These are phyloP conservation scores for Phasianus colchicus DNA, from an alignment of 2,113 vertebrate species.

Conservation along the genomic window DNA sequence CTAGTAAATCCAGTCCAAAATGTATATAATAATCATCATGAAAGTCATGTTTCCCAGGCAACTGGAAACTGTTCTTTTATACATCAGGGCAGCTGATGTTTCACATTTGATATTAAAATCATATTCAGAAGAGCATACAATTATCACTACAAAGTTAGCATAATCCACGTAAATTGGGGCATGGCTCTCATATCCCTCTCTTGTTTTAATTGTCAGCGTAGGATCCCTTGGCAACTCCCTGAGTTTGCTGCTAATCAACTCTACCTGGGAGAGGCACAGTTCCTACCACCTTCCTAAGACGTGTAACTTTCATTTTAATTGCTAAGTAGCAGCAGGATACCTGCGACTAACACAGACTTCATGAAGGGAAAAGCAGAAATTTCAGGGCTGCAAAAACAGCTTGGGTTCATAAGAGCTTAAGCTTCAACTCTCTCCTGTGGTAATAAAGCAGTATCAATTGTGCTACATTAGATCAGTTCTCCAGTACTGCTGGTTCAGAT, in stretches of 20 bases:
- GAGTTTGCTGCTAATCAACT: slow-evolving; percentile 56
- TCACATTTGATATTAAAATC: slow-evolving; percentile 60
- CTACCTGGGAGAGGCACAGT: neutral
- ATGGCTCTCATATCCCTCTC: slow-evolving; percentile 45
- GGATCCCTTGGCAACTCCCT: slow-evolving; percentile 43
- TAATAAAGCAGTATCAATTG: neutral
- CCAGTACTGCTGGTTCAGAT: neutral
- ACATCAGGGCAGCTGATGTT: slow-evolving; percentile 41
- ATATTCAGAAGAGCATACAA: slow-evolving; percentile 53
- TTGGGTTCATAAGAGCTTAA: neutral
- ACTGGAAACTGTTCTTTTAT: slow-evolving; percentile 38
- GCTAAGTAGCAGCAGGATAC: slow-evolving; percentile 26
- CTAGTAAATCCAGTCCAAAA: slow-evolving; percentile 61
- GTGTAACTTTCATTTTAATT: slow-evolving; percentile 54
- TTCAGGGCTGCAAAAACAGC: neutral
- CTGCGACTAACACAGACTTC: slow-evolving; percentile 8
- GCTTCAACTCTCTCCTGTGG: neutral
- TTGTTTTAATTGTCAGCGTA: slow-evolving; percentile 45
- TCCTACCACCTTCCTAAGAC: slow-evolving; percentile 3
- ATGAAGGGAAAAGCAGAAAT: neutral
- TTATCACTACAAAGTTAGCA: slow-evolving; percentile 68
- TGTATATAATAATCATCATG: slow-evolving; percentile 17
- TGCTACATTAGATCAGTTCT: neutral
- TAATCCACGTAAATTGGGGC: slow-evolving; percentile 60
- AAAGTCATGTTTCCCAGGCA: slow-evolving; percentile 50